Evolutionary conservation across 2,888 invertebrate species (phyloP).

Genomic region (Polietes domitor): DNA sequence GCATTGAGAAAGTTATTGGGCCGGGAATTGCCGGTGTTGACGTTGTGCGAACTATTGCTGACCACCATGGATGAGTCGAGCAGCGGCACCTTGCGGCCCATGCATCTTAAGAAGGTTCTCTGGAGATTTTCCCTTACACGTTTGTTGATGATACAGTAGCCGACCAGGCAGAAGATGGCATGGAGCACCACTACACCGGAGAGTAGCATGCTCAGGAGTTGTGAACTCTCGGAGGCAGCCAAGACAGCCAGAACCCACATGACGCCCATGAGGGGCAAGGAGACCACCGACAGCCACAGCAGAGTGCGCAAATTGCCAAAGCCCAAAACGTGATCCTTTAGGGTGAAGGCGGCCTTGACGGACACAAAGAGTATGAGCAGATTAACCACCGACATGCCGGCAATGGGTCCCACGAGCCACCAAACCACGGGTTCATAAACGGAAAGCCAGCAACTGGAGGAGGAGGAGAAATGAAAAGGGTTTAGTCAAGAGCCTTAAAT

Average conservation of each 20-base stretch:
- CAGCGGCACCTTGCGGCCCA: slow-evolving; percentile 91
- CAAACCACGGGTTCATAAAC: slow-evolving; percentile 96
- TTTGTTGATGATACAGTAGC: slow-evolving; percentile 93
- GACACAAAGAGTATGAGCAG: slow-evolving; percentile 91
- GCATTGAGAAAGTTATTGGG: slow-evolving; percentile 78
- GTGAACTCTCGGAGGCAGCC: slow-evolving; percentile 88
- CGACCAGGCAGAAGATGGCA: slow-evolving; percentile 91
- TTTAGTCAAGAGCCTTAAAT: too few relatives aligned
- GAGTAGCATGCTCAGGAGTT: slow-evolving; percentile 88
- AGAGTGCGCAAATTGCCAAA: slow-evolving; percentile 92
- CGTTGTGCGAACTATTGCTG: slow-evolving; percentile 89
- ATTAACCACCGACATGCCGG: slow-evolving; percentile 88
- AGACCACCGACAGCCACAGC: slow-evolving; percentile 92
- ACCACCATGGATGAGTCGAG: slow-evolving; percentile 88
- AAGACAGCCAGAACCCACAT: slow-evolving; percentile 93
- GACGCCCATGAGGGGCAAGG: slow-evolving; percentile 90
- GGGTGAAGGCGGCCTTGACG: slow-evolving; percentile 93
- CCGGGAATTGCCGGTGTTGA: slow-evolving; percentile 81
- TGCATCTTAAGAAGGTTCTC: slow-evolving; percentile 85
- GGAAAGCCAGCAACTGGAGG: slow-evolving; percentile 95
- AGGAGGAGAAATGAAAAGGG: too few relatives aligned
- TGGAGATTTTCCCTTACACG: slow-evolving; percentile 88
- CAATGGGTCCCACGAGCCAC: slow-evolving; percentile 96
- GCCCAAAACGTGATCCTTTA: slow-evolving; percentile 94
- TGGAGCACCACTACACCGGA: slow-evolving; percentile 90